Evolutionary conservation across 1,140 invertebrate species (phyloP).

Genomic region (Drosophila equinoxialis): DNA sequence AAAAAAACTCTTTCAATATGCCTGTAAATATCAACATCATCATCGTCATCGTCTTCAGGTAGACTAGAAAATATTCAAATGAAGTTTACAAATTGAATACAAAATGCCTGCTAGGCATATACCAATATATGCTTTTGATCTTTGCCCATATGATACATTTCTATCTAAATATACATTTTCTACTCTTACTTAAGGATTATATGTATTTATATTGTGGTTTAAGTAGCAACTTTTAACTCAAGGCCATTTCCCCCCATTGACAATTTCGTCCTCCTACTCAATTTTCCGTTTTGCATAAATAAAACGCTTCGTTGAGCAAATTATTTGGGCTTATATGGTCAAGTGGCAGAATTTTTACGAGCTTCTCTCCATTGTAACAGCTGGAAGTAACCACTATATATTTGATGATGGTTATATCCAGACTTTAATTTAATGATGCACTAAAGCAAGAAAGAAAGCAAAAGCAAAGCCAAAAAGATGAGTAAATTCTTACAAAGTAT

Average conservation of each 20-base stretch:
- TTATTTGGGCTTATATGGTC: conserved; percentile 14
- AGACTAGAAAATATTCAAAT: conserved; percentile 18
- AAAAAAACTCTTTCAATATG: conserved; percentile 12
- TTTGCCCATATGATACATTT: not conserved
- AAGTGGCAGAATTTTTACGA: conserved; percentile 15
- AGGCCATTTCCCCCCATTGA: not conserved
- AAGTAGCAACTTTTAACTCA: conserved; percentile 2
- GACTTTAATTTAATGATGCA: conserved; percentile 17
- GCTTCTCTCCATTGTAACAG: conserved; percentile 13
- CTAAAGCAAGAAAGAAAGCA: conserved; percentile 1
- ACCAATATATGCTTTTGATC: conserved; percentile 10
- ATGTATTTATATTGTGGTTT: conserved; percentile 1
- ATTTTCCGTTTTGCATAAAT: conserved; percentile 2
- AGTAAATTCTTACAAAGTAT: not conserved
- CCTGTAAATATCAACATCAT: not conserved
- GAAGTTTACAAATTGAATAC: conserved; percentile 8
- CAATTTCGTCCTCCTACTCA: not conserved
- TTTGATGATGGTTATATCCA: conserved; percentile 17
- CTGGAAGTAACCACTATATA: conserved; percentile 24
- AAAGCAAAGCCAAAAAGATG: not conserved
- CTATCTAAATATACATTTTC: not conserved
- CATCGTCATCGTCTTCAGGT: not conserved
- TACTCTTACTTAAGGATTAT: conserved; percentile 7
- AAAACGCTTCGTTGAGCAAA: conserved; percentile 9
- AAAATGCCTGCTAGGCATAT: not conserved